phyloP scores from a whole-genome alignment of 2,797 vertebrate genomes.

The Denticeps clupeoides region DNA sequence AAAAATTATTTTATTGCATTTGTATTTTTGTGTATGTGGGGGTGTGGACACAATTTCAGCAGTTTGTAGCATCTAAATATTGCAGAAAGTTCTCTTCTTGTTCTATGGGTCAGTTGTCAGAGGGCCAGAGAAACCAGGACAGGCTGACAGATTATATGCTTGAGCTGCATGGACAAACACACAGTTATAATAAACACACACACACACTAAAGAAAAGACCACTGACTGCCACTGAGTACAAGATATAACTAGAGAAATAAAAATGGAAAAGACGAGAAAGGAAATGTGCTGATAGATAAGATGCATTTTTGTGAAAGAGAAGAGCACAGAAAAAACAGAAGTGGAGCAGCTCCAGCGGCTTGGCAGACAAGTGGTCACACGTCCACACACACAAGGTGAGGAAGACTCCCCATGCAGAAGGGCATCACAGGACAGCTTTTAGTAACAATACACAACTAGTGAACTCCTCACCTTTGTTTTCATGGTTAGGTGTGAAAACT shows the following conservation, averaged over 20 bases:
- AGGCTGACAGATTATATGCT: slow-evolving; percentile 21
- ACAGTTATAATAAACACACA: background rate
- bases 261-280: background rate
- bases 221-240: background rate
- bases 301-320: no score
- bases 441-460: no score
- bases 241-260: background rate
- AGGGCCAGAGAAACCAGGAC: slow-evolving; percentile 27
- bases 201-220: background rate
- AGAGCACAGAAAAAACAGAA: no score
- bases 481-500: no score
- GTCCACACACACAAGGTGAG: no score
- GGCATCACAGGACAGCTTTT: no score
- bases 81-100: background rate
- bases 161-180: slow-evolving; percentile 12
- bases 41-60: background rate
- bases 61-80: background rate
- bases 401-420: no score
- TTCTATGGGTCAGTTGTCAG: slow-evolving; percentile 1
- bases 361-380: no score
- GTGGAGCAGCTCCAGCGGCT: no score
- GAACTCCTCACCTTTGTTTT: no score
- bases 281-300: no score
- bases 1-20: background rate
- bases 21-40: background rate